Base-by-base conservation (phyloP, 1,140 invertebrate genomes). In the Nymphalis io region DNA sequence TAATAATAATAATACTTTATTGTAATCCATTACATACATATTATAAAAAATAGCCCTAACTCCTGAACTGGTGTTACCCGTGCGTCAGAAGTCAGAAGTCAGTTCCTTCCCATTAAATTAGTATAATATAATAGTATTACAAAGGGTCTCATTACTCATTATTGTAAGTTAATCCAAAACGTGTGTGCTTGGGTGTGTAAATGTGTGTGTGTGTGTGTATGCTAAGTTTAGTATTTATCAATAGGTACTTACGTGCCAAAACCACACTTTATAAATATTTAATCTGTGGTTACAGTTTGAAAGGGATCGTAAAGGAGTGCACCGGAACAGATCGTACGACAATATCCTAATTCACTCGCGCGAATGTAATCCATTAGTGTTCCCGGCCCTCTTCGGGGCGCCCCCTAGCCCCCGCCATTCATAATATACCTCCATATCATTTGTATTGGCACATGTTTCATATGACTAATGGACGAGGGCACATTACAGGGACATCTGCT, bases 361-460 rank as follows among this genome's bases (percentile, higher is more conserved):
- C 85, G 86, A 85, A 85, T 88, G 88, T 90, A 90, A 90, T 90
- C 88, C 88, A 90, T 90, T 90, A 90, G 87, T 84, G 81, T 77
- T 72, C 74, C 70, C 42, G 11, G 42, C 60, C 58, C 71, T 55
- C 76, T 66, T 71, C 69, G 65, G 71, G 66, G 68, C 67, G 23
- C 69, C 69, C 46, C 67, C 75, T 62, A 48, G 64, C 75, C 76
- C 78, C 84, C 81, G 86, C 87, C 87, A 90, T 90, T 90, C 88
- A 90, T 88, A 89, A 89, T 62, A 69, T 69, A 88, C 84, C 87
- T 89, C 84, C 89, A 86, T 89, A 88, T 89, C 85, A 91, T 91
- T 91, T 89, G 87, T 91, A 91, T 91, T 88, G 87, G 87, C 87
- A 88, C 85, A 90, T 89, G 87, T 88, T 91, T 89, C 86, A 89